Percentiles rank a stretch among this genome's conserved stretches.
Evolutionary conservation across 2,888 invertebrate genomes (phyloP).

Genomic region (Pyralis farinalis): DNA sequence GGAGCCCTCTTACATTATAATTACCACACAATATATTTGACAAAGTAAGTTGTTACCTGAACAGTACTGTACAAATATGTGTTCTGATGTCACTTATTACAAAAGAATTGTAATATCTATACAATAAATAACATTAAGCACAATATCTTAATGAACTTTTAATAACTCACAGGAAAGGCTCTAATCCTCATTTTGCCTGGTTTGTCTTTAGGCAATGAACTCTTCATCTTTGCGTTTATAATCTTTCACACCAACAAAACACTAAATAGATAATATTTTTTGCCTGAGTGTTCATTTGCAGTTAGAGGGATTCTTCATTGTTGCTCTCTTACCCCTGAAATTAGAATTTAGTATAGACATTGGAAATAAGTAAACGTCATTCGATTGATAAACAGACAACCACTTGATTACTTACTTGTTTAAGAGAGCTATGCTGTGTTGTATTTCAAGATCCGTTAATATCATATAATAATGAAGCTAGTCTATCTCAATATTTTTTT

Average conservation of each 20-base stretch:
- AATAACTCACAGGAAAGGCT: conserved; percentile 97
- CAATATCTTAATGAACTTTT: too few species aligned
- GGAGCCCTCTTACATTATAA: too few species aligned
- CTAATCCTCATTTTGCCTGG: conserved; percentile 97
- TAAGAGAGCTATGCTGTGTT: conserved; percentile 6
- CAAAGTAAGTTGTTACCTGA: too few species aligned
- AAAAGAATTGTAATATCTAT: too few species aligned
- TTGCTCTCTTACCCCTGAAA: conserved; percentile 69
- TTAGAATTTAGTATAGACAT: conserved; percentile 34
- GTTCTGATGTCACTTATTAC: too few species aligned
- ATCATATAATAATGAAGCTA: neutral
- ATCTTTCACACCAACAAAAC: conserved; percentile 50
- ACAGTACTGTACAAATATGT: too few species aligned
- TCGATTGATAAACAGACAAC: conserved; percentile 14
- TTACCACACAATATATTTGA: too few species aligned
- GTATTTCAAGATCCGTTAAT: conserved; percentile 3
- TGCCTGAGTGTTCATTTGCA: conserved; percentile 61
- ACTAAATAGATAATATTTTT: conserved; percentile 41
- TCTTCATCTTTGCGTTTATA: conserved; percentile 83
- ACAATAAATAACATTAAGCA: too few species aligned
- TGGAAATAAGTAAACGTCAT: conserved; percentile 19
- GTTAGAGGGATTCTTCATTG: conserved; percentile 63
- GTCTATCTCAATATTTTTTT: conserved; percentile 10
- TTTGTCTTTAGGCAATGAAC: conserved; percentile 92
- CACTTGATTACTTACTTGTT: conserved; percentile 11